Base-by-base conservation (phyloP, 2,113 vertebrate species). In the Brienomyrus brachyistius region DNA sequence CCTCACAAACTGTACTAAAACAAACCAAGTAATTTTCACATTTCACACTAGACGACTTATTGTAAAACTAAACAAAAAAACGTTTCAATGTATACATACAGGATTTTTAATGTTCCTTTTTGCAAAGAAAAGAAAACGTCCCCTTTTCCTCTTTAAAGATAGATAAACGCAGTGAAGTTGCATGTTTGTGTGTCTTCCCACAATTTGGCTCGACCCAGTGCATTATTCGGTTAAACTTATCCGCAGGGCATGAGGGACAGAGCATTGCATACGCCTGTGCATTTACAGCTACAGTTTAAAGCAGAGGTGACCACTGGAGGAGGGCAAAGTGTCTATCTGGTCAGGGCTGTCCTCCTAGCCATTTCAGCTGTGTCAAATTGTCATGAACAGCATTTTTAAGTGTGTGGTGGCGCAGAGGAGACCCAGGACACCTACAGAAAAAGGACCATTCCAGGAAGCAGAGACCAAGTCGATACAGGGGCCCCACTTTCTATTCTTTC, bases 1-100 rank as follows among this genome's bases (percentile, higher is more conserved):
- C 23, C 54, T 90, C n/a, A 21, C 90, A 90, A 90, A 70, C 43
- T 84, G 17, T n/a, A 48, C 40, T 48, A n/a, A 84, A 84, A 45
- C 35, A 40, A 82, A 40, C 35, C 6, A 19, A 91, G 54, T 89
- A 90, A 90, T 88, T 90, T 82, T 23, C 89, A 77, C 52, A 80
- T 86, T 93, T 93, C 91, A 93, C 91, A 93, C 92, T 90, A 80
- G 43, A 56, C 89, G 77, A 48, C 45, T 89, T 21, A 48, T n/a
- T 48, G 23, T 48, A 84, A 48, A 47, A 82, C 27, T 45, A 40
- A 47, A 43, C 7, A 48, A 23, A 23, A 45, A 84, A 48, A 17
- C 10, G 21, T 21, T 84, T 48, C 10, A n/a, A 84, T 11, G 21
- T 47, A 47, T 27, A 48, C 19, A 84, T 11, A 45, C 19, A 13